These are phyloP conservation scores for Leptobrachium leishanense DNA, from an alignment of 2,113 vertebrate species.

Conservation along the genomic window DNA sequence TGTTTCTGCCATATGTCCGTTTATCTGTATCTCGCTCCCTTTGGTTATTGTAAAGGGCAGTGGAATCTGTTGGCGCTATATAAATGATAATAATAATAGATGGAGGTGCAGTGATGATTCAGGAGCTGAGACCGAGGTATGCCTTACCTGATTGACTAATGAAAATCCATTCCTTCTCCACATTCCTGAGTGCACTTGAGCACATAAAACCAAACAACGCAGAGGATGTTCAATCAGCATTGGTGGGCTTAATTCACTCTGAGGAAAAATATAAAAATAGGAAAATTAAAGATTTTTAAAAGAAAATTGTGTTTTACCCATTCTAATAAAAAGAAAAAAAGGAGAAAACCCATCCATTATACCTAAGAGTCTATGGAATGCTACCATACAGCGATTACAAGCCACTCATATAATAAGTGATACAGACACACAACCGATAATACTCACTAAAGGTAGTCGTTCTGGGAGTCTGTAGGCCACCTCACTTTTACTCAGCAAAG, in stretches of 20 bases:
- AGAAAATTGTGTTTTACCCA: neutral
- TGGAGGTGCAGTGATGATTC: neutral
- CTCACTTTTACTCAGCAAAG: constrained; percentile 91
- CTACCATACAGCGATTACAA: too few species aligned
- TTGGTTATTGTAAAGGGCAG: too few species aligned
- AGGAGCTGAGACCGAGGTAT: too few species aligned
- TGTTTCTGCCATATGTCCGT: too few species aligned
- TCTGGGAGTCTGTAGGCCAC: constrained; percentile 91
- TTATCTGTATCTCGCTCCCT: too few species aligned
- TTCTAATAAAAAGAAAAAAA: too few species aligned
- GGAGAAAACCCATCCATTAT: too few species aligned
- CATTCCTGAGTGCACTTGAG: constrained; percentile 98
- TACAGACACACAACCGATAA: neutral
- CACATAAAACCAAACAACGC: constrained; percentile 91
- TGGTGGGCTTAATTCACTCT: constrained; percentile 95
- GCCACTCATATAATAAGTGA: too few species aligned
- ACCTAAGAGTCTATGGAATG: too few species aligned
- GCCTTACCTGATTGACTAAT: constrained; percentile 90
- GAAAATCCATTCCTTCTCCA: constrained; percentile 98
- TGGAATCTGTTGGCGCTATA: too few species aligned
- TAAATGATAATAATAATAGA: neutral
- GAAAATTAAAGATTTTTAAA: constrained; percentile 10
- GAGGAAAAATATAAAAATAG: constrained; percentile 48
- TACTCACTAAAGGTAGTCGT: constrained; percentile 89
- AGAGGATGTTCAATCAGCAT: constrained; percentile 94